These are phyloP conservation scores for Globia sparganii DNA, from an alignment of 2,888 invertebrate species.

Conservation along the genomic window DNA sequence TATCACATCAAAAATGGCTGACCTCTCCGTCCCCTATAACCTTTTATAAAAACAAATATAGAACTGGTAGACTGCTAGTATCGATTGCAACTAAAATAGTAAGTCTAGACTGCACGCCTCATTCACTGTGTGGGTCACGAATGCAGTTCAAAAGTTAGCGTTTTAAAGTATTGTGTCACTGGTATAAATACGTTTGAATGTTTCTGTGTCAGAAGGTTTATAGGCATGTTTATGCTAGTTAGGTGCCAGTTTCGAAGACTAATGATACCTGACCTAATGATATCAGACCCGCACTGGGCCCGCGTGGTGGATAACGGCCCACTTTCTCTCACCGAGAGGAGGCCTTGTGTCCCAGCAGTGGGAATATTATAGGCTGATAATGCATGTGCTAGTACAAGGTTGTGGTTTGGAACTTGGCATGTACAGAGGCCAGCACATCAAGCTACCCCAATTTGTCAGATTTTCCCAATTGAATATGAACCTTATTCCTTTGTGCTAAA, in stretches of 20 bases:
- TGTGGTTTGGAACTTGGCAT: not conserved
- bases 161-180: conserved; percentile 2
- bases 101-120: conserved; percentile 51
- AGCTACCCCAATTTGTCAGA: no score
- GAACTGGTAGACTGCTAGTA: conserved; percentile 21
- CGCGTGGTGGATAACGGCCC: no score
- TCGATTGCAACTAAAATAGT: conserved; percentile 51
- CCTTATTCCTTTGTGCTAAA: no score
- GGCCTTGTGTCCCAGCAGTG: no score
- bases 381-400: not conserved
- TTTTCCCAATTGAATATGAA: no score
- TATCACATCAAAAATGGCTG: not conserved
- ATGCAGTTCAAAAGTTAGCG: conserved; percentile 7
- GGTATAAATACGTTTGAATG: not conserved
- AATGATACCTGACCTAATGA: no score
- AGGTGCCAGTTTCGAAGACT: no score
- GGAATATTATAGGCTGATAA: no score
- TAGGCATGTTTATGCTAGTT: not conserved
- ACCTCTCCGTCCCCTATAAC: not conserved
- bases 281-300: no score
- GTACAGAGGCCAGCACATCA: no score
- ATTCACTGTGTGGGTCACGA: conserved; percentile 43
- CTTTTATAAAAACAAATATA: conserved; percentile 7
- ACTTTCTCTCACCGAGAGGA: no score
- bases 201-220: not conserved